A percentile compares a stretch with the other conserved stretches of the same genome.
Conservation (phyloP, 2,113 vertebrate genomes). For the Hemiscyllium ocellatum region DNA sequence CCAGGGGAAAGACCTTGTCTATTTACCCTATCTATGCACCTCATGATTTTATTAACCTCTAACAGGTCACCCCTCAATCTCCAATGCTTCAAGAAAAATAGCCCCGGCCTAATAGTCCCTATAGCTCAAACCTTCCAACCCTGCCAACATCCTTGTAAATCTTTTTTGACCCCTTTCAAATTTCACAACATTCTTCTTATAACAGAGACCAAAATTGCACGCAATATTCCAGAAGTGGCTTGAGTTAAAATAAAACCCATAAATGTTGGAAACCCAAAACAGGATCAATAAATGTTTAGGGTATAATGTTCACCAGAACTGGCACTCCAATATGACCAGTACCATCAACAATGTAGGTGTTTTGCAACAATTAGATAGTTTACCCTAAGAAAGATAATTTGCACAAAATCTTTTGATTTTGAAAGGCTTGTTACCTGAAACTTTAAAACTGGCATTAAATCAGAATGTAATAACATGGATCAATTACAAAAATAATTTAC, state of each 20-base stretch:
- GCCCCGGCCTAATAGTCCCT: no score
- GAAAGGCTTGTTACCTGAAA: neutral
- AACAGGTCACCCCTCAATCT: no score
- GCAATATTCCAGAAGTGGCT: no score
- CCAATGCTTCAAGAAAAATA: no score
- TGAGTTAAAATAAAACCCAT: neutral
- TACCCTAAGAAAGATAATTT: neutral
- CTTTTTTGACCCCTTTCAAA: no score
- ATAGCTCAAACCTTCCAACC: no score
- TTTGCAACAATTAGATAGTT: neutral
- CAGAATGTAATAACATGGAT: neutral
- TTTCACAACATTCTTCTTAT: no score
- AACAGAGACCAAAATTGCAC: no score
- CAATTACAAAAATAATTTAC: slow-evolving; percentile 2
- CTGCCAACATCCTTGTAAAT: no score
- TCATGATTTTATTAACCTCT: no score
- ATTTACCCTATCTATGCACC: no score
- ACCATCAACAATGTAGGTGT: neutral
- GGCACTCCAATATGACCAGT: neutral
- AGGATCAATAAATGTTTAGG: neutral
- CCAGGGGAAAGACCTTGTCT: no score
- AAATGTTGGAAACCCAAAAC: neutral
- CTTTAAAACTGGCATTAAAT: neutral
- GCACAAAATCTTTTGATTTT: neutral
- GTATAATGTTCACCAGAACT: neutral